Evolutionary conservation across 2,113 vertebrate genomes (phyloP).

Genomic region (Nicator chloris): DNA sequence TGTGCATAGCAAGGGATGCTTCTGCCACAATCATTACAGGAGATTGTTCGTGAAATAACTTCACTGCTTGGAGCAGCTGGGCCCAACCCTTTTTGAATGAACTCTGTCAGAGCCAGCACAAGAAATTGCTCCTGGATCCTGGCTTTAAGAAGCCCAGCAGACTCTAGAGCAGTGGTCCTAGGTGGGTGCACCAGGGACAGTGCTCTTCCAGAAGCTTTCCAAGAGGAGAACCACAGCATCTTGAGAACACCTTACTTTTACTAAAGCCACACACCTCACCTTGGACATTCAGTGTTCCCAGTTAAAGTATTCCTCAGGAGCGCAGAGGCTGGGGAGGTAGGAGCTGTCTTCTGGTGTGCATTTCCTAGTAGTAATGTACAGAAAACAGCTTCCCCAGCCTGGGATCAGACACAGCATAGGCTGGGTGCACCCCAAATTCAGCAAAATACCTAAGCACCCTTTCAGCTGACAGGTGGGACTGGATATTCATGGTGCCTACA

Average conservation of each 20-base stretch:
- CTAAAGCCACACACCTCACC: background rate
- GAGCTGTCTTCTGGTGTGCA: background rate
- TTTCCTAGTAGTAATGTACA: background rate
- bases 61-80: background rate
- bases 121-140: background rate
- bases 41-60: background rate
- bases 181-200: background rate
- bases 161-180: background rate
- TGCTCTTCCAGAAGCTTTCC: background rate
- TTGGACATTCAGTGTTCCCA: background rate
- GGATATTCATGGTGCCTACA: background rate
- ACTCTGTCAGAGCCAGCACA: background rate
- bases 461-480: background rate
- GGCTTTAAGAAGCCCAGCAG: background rate
- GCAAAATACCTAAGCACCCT: background rate
- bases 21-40: background rate
- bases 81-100: background rate
- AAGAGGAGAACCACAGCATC: background rate
- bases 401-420: background rate
- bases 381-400: background rate
- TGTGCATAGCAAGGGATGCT: background rate
- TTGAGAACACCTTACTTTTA: background rate
- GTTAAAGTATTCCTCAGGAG: background rate
- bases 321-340: background rate
- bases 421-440: background rate